A percentile compares a stretch with the other conserved stretches of the same genome.
phyloP scores from a whole-genome alignment of 2,113 vertebrate species.

The Zeus faber region DNA sequence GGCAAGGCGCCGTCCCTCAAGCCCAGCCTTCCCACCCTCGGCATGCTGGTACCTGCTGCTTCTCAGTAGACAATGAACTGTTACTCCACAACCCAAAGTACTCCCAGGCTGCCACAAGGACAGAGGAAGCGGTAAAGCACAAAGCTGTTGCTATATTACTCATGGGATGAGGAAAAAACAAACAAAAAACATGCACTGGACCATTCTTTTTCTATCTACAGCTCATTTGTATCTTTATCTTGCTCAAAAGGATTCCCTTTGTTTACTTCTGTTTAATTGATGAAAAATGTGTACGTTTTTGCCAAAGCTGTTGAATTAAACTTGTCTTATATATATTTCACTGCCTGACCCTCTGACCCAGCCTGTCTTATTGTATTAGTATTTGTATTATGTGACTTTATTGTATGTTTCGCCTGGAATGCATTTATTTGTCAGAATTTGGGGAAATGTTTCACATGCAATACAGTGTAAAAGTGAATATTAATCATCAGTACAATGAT shows the following conservation, averaged over 20 bases:
- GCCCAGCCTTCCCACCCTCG: constrained; percentile 64
- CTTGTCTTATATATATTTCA: constrained; percentile 62
- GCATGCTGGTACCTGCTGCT: constrained; percentile 75
- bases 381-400: constrained; percentile 62
- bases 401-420: constrained; percentile 61
- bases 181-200: constrained; percentile 76
- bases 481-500: constrained; percentile 70
- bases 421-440: constrained; percentile 66
- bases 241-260: constrained; percentile 58
- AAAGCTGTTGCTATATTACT: constrained; percentile 61
- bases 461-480: constrained; percentile 65
- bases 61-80: constrained; percentile 58
- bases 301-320: constrained; percentile 79
- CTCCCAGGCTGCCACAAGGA: constrained; percentile 44
- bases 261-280: constrained; percentile 68
- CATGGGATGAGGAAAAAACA: constrained; percentile 45
- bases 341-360: constrained; percentile 20
- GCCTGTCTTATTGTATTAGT: constrained; percentile 52
- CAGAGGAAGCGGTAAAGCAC: constrained; percentile 57
- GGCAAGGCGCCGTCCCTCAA: constrained; percentile 68
- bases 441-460: constrained; percentile 46
- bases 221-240: constrained; percentile 61
- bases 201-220: constrained; percentile 54
- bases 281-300: constrained; percentile 70
- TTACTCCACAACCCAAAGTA: constrained; percentile 28